Conservation (phyloP, 2,888 invertebrate species). For the Chrysomela aeneicollis region DNA sequence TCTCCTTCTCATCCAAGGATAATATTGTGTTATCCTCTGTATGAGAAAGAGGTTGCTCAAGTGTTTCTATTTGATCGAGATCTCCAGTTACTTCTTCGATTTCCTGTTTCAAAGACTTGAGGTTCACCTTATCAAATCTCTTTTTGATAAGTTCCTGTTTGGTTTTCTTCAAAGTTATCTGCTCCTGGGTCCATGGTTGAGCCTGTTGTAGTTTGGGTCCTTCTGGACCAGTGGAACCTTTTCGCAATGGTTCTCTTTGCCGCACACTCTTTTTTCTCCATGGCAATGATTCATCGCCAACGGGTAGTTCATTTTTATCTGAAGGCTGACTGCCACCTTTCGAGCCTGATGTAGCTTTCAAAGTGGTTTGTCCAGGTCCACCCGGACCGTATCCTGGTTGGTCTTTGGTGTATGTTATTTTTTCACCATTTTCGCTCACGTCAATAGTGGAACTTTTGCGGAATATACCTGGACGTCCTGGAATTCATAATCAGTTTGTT, state of each 20-base stretch:
- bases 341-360: slow-evolving; percentile 51
- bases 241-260: slow-evolving; percentile 24
- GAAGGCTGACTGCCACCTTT: slow-evolving; percentile 52
- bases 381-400: slow-evolving; percentile 53
- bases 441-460: slow-evolving; percentile 60
- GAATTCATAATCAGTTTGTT: slow-evolving; percentile 20
- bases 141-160: slow-evolving; percentile 58
- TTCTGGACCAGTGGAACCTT: slow-evolving; percentile 27
- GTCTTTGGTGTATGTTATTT: slow-evolving; percentile 45
- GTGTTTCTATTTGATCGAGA: slow-evolving; percentile 24
- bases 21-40: slow-evolving; percentile 50
- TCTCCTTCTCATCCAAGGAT: slow-evolving; percentile 45
- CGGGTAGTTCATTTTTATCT: slow-evolving; percentile 62
- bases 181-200: slow-evolving; percentile 73
- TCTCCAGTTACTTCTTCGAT: slow-evolving; percentile 8
- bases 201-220: slow-evolving; percentile 47
- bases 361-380: slow-evolving; percentile 54
- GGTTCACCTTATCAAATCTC: slow-evolving; percentile 61
- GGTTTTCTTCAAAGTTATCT: slow-evolving; percentile 65
- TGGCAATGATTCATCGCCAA: slow-evolving; percentile 66
- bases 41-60: slow-evolving; percentile 30
- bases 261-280: slow-evolving; percentile 59
- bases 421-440: slow-evolving; percentile 51
- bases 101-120: slow-evolving; percentile 63
- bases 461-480: slow-evolving; percentile 64